Base-by-base conservation (phyloP, 2,888 invertebrate species). In the Drosophila paucipuncta region DNA sequence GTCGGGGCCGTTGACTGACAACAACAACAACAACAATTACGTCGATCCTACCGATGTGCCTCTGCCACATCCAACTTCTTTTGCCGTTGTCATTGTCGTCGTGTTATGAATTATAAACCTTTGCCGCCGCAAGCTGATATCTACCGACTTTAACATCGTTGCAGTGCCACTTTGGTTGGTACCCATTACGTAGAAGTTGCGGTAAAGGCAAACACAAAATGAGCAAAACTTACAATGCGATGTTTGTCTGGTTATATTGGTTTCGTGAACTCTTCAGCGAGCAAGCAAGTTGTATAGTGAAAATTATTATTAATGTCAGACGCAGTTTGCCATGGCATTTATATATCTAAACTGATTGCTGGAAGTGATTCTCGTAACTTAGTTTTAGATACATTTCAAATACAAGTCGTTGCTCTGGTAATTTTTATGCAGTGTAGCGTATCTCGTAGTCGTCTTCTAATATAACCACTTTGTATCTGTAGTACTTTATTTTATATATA, bases 21-120 rank as follows among this genome's bases (percentile, higher is more conserved):
- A 47, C 63, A 52, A 65, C 64, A 37, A 37, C 63, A 10, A 11
- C 30, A 57, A 49, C 35, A 9, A 35, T 49, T 25, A 28, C 50
- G 35, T 37, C 53, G 37, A 28, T 52, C 28, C 43, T 25, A 65
- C 22, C 9, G 31, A 31, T 31, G 31, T 35, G 63, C 37, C 57
- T 67, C 43, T 54, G 41, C 62, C 74, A 47, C 60, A 43, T 61
- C 39, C 39, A 59, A 66, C 78, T 68, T 68, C 47, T 52, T 58
- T 63, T 28, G 61, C 25, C 31, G 22, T 55, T 31, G 61, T 49
- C 37, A 39, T 50, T 31, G 61, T 55, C 65, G 43, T 72, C 77
- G 76, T 78, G 81, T 60, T 80, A 80, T 72, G 78, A 80, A 79
- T 79, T 77, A 68, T 73, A 79, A 79, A 73, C 68, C 78, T 69